Evolutionary conservation across 2,113 vertebrate species (phyloP), one percentile per base, ranked within the genome.

Genomic region (Trichechus manatus): DNA sequence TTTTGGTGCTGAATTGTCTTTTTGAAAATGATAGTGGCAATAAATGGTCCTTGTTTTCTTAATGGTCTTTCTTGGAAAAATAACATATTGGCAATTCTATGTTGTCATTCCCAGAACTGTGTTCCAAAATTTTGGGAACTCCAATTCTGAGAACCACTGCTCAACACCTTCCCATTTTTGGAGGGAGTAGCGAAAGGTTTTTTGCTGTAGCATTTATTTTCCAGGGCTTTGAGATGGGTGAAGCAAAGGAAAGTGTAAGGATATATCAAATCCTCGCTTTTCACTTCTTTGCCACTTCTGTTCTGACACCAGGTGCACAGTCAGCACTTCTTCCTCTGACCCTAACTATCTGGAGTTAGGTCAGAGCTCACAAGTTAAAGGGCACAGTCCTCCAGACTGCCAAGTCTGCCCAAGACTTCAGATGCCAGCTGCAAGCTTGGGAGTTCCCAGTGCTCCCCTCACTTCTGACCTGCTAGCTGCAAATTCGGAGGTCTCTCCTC

Each of bases 81-180:
- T 50, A 47, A 50, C 44, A 68, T n/a, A 64, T 68, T 64, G 56
- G 27, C 66, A 74, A 25, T 25, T 53, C 61, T 90, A 25, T 56
- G 6, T 63, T 47, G 80, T 39, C 15, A 31, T 64, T 50, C 63
- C 22, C 66, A 94, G 68, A 81, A 87, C 5, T 79, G 25, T 42
- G 89, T 83, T 61, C 77, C 27, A 42, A 25, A 86, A 50, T 87
- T 83, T 56, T 8, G 50, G 42, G 86, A 87, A 75, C 44, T 59
- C 9, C 23, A 93, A 2, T 91, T 93, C 90, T 93, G 83, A 95
- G 78, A 91, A 70, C 39, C 39, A 23, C 63, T 80, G 84, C 36
- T 81, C 59, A n/a, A 50, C 13, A 44, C 1, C 3, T 91, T 29
- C 56, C n/a, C 50, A 68, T 33, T 91, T 80, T 70, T 92, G n/a